These are phyloP conservation scores for Hypena proboscidalis DNA, from an alignment of 2,888 invertebrate genomes.

Conservation along the genomic window DNA sequence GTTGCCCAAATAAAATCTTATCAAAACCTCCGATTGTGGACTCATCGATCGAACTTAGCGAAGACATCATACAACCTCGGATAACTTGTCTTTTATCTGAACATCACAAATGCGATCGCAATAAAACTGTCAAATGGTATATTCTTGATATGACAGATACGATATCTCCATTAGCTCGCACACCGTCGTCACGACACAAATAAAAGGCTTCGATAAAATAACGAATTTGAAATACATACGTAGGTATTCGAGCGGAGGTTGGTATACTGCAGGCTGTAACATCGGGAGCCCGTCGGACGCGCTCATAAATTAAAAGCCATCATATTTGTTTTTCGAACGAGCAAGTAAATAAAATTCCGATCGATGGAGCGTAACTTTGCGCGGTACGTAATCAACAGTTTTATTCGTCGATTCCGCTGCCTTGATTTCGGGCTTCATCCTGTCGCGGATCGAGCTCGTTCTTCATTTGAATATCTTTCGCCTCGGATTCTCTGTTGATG, in stretches of 20 bases:
- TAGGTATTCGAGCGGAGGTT: constrained; percentile 16
- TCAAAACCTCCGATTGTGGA: constrained; percentile 34
- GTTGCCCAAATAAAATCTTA: constrained; percentile 16
- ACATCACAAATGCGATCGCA: constrained; percentile 66
- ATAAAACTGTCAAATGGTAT: constrained; percentile 79
- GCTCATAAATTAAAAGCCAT: constrained; percentile 81
- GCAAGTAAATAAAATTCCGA: constrained; percentile 78
- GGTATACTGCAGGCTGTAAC: constrained; percentile 54
- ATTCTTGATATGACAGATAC: constrained; percentile 76
- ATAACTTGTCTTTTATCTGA: constrained; percentile 63
- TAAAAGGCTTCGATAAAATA: constrained; percentile 63
- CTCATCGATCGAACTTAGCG: constrained; percentile 35
- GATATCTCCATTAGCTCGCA: constrained; percentile 77
- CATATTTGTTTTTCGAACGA: constrained; percentile 79
- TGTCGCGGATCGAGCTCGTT: constrained; percentile 58
- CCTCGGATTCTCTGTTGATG: constrained; percentile 59
- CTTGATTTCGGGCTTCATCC: constrained; percentile 68
- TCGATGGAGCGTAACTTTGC: constrained; percentile 76
- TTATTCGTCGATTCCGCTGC: constrained; percentile 75
- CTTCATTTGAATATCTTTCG: constrained; percentile 72
- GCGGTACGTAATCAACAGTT: constrained; percentile 79
- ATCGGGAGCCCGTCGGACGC: constrained; percentile 57
- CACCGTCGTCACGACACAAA: constrained; percentile 70
- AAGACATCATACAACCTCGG: constrained; percentile 48
- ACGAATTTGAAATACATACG: constrained; percentile 58